Base-by-base conservation (phyloP, 2,888 invertebrate genomes). In the Pheosia gnoma region DNA sequence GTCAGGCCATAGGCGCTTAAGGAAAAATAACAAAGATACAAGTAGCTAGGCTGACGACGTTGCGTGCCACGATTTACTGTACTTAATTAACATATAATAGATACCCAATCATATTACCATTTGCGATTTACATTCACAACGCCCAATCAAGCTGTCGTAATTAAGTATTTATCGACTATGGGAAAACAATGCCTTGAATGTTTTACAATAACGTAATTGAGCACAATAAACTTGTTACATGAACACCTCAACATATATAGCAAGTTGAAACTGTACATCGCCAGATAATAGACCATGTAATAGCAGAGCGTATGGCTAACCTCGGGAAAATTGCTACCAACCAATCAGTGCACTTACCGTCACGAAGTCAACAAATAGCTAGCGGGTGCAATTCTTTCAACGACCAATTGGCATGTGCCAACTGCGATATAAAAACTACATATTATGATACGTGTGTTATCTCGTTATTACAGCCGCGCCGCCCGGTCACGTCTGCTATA, bases 401-500 rank as follows among this genome's bases (percentile, higher is more conserved):
- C 70, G 62, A 66, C 67, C 74, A 75, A 80, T 77, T 75, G 71
- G 62, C 72, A 53, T 65, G 61, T 45, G 61, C 63, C 65, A 71
- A 75, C 76, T 71, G 59, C 60, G 47, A 65, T 54, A 63, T 66
- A 68, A 72, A 69, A 61, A 61, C 62, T 66, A 47, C 53, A 61
- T 55, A 25, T 25, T 25, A 53, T 54, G 57, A 61, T 64, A 65
- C 61, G 62, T 71, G 63, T 63, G 62, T 67, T 71, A 57, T 73
- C 60, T 72, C 36, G 10, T 70, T 63, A 62, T 88, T 87, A 68
- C 94, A 98, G 98, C 98, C 77, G 97, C 98, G 36, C 95, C 96
- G 81, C 96, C 97, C 45, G 97, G 97, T 62, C 96, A 97, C 76
- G 97, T 98, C 51, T 98, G 98, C 86, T 97, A 98, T 90, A 97